These are phyloP conservation scores for Drosophila pseudotalamancana DNA, from an alignment of 2,888 invertebrate species.

Conservation along the genomic window DNA sequence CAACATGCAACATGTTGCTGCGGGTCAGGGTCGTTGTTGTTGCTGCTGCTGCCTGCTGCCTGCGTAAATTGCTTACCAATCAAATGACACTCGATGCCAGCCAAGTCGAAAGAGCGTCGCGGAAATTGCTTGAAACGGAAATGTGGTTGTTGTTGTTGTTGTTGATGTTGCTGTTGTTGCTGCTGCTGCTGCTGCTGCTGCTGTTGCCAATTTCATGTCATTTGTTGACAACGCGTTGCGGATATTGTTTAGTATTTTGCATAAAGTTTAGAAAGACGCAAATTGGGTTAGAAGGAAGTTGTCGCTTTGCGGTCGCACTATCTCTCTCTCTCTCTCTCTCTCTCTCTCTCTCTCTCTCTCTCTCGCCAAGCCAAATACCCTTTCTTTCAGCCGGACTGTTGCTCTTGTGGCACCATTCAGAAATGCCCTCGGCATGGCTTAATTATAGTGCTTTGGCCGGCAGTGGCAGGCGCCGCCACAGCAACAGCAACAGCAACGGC, in stretches of 20 bases:
- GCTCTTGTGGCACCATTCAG: conserved; percentile 56
- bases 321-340: no score
- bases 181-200: conserved; percentile 30
- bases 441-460: conserved; percentile 83
- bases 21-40: conserved; percentile 68
- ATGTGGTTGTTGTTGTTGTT: conserved; percentile 62
- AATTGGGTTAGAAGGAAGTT: conserved; percentile 75
- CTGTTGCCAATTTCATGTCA: conserved; percentile 75
- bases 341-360: no score
- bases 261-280: conserved; percentile 52
- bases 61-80: conserved; percentile 75
- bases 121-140: conserved; percentile 80
- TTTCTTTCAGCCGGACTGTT: conserved; percentile 22
- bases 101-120: conserved; percentile 53
- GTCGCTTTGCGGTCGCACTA: conserved; percentile 41
- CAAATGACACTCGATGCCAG: conserved; percentile 63
- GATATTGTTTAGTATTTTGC: conserved; percentile 77
- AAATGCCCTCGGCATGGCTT: conserved; percentile 82
- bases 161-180: conserved; percentile 24
- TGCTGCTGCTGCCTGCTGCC: conserved; percentile 26
- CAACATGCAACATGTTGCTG: conserved; percentile 72
- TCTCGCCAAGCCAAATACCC: neutral
- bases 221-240: conserved; percentile 76
- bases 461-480: conserved; percentile 67
- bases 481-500: conserved; percentile 44